Conservation (phyloP, 2,113 vertebrate genomes). For the Herpailurus yagouaroundi region DNA sequence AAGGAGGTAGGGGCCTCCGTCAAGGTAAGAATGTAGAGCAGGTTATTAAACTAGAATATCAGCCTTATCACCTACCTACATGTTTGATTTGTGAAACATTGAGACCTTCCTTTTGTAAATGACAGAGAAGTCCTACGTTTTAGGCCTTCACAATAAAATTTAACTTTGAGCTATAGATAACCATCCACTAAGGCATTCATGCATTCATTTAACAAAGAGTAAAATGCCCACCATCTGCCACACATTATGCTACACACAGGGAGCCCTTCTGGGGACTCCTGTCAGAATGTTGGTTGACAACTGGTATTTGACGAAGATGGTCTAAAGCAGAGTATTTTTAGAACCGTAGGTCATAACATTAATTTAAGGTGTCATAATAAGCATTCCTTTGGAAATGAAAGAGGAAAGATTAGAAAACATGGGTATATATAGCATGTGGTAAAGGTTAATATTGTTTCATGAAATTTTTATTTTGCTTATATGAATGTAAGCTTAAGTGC, state of each 20-base stretch:
- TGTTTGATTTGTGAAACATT: neutral
- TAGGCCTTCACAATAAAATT: slow-evolving; percentile 33
- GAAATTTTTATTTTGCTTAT: neutral
- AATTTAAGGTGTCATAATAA: neutral
- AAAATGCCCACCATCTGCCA: neutral
- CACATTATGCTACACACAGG: neutral
- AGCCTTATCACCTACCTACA: neutral
- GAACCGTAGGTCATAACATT: neutral
- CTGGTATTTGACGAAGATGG: neutral
- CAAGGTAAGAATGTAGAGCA: neutral
- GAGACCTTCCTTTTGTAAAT: neutral
- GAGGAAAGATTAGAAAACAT: neutral
- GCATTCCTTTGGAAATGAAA: slow-evolving; percentile 11
- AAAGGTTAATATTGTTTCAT: neutral
- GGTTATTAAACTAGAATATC: neutral
- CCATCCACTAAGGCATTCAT: neutral
- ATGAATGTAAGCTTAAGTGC: neutral
- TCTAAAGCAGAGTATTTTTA: neutral
- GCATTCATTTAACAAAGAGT: slow-evolving; percentile 5
- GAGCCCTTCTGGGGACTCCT: neutral
- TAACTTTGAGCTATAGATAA: neutral
- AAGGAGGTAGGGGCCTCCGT: neutral
- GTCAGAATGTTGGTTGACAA: slow-evolving; percentile 15
- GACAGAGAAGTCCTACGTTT: neutral
- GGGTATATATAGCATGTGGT: neutral